Evolutionary conservation across 37 sponge, comb jelly and placozoan genomes (phyloP).

Genomic region (Agelas oroides): DNA sequence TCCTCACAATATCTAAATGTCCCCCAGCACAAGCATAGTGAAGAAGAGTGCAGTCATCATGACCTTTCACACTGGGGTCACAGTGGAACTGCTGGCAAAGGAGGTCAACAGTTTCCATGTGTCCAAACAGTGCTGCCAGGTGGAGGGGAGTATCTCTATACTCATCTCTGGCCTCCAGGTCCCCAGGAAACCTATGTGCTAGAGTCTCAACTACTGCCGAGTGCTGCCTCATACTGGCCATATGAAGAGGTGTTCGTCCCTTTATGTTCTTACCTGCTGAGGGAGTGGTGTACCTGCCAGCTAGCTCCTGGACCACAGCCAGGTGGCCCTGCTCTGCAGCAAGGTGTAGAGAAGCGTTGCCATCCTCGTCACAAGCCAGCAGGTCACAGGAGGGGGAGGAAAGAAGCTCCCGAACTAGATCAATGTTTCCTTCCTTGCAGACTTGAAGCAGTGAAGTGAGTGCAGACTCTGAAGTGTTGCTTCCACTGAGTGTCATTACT

Average conservation of each 20-base stretch:
- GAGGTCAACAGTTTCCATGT: background rate
- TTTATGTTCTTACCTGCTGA: too few species aligned
- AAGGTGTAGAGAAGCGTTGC: background rate
- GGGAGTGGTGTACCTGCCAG: background rate
- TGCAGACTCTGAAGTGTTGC: too few species aligned
- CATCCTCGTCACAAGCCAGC: background rate
- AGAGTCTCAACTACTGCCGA: background rate
- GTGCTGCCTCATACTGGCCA: background rate
- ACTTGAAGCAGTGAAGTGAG: too few species aligned
- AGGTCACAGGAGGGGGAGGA: background rate
- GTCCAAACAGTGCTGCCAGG: background rate
- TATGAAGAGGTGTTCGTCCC: conserved; percentile 1
- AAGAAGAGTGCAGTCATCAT: background rate
- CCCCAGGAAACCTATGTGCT: background rate
- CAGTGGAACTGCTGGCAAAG: background rate
- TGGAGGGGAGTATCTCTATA: background rate
- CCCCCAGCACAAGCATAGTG: background rate
- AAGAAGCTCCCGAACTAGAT: background rate
- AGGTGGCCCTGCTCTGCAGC: conserved; percentile 6
- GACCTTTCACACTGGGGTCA: background rate
- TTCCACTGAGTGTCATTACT: too few species aligned
- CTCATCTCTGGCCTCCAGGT: background rate
- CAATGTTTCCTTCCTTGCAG: too few species aligned
- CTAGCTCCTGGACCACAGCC: background rate
- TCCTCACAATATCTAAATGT: background rate